Evolutionary conservation across 2,113 vertebrate genomes (phyloP).

Genomic region (Serilophus lunatus): DNA sequence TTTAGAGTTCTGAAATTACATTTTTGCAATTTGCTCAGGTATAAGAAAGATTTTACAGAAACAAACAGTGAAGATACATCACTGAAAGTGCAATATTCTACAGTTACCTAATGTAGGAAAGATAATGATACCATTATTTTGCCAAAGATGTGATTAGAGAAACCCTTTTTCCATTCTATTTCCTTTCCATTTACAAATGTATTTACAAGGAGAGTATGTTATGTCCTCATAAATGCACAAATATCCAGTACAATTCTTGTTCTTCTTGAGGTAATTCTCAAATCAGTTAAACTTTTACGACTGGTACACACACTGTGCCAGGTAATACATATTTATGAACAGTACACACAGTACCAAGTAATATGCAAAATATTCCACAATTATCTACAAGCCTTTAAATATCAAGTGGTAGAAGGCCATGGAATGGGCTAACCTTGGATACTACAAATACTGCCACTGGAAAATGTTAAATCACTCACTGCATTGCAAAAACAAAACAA

Average conservation of each 20-base stretch:
- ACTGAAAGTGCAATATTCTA: neutral
- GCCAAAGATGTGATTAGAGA: conserved; percentile 14
- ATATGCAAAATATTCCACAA: conserved; percentile 13
- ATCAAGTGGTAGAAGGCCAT: neutral
- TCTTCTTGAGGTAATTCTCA: neutral
- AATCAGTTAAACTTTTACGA: conserved; percentile 35
- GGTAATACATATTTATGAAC: conserved; percentile 29
- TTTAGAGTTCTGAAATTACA: conserved; percentile 10
- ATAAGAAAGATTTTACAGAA: neutral
- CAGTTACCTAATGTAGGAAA: neutral
- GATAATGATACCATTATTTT: conserved; percentile 14
- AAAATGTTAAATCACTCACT: neutral
- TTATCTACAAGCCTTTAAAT: neutral
- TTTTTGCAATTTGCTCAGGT: neutral
- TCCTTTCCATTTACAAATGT: neutral
- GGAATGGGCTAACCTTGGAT: neutral
- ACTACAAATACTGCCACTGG: neutral
- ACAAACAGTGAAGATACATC: neutral
- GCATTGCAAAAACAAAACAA: neutral
- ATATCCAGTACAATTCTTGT: neutral
- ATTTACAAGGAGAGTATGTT: neutral
- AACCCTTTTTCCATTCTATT: neutral
- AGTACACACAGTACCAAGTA: neutral
- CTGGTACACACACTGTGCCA: neutral
- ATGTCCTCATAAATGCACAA: neutral